These are phyloP conservation scores for Galemys pyrenaicus DNA, from an alignment of 2,113 vertebrate species.

Conservation along the genomic window DNA sequence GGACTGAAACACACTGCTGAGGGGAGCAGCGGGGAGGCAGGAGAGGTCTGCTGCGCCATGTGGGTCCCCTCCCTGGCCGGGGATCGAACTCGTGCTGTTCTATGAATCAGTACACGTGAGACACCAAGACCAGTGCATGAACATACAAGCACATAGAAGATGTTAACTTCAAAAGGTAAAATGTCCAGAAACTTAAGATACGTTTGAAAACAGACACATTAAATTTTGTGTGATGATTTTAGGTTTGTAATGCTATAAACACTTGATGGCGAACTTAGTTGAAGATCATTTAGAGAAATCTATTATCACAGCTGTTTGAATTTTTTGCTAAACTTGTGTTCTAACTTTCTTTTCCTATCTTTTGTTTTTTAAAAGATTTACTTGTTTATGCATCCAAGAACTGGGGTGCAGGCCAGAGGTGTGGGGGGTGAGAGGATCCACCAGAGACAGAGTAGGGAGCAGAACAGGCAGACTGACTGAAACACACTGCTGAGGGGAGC, in stretches of 20 bases:
- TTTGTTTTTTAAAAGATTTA: constrained; percentile 69
- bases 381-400: too few relatives aligned
- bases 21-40: too few relatives aligned
- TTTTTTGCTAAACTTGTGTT: constrained; percentile 69
- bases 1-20: too few relatives aligned
- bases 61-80: too few relatives aligned
- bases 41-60: too few relatives aligned
- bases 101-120: not conserved
- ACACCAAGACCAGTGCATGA: not conserved
- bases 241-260: constrained; percentile 74
- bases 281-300: constrained; percentile 70
- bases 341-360: constrained; percentile 66
- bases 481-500: too few relatives aligned
- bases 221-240: constrained; percentile 52
- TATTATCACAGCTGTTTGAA: constrained; percentile 69
- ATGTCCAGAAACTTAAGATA: constrained; percentile 51
- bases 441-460: too few relatives aligned
- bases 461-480: too few relatives aligned
- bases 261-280: constrained; percentile 71
- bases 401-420: too few relatives aligned
- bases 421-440: too few relatives aligned
- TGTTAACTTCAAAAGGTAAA: not conserved
- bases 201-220: constrained; percentile 80
- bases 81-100: too few relatives aligned
- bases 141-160: not conserved